Base-by-base conservation (phyloP, 2,113 vertebrate species). In the Emydura subglobosa region DNA sequence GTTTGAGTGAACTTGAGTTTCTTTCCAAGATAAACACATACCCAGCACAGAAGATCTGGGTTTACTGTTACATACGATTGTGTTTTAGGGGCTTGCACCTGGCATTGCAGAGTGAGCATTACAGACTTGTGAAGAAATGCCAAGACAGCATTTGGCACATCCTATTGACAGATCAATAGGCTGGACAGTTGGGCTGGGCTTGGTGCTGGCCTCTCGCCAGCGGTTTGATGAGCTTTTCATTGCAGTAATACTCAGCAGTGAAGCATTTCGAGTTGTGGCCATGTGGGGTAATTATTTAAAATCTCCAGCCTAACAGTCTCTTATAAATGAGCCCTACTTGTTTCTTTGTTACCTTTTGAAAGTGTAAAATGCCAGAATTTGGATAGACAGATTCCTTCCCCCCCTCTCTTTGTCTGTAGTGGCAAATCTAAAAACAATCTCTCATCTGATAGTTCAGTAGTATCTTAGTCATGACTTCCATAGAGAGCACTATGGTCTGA, bases 1-100 rank as follows among this genome's bases (percentile, higher is more conserved):
- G 83, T 94, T 93, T 93, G 88, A 95, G 88, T 93, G 93, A 98
- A 97, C 78, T 95, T 68, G 86, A 95, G 86, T 96, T 97, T 94
- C 76, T 96, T 76, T 97, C 96, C 91, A 96, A 97, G 96, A 87
- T 96, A 88, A 96, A 95, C 93, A 96, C 92, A 92, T 87, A 79
- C 85, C 72, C 82, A 92, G 97, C 96, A 96, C 83, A 97, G 97
- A 96, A 91, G 96, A 94, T 97, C 65, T 96, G 93, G 87, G 88
- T 95, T 91, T 93, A 95, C 89, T 87, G 86, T 97, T 95, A 91
- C 83, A 90, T 95, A 92, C 96, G 88, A 50, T 94, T 94, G 74
- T 55, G 24, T 55, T 93, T 95, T 93, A 96, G 97, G 94, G 87
- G 84, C 93, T 95, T 93, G 90, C 90, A 95, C 95, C 92, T 97